Conservation (phyloP, 2,113 vertebrate genomes). For the Nyctibius bracteatus region DNA sequence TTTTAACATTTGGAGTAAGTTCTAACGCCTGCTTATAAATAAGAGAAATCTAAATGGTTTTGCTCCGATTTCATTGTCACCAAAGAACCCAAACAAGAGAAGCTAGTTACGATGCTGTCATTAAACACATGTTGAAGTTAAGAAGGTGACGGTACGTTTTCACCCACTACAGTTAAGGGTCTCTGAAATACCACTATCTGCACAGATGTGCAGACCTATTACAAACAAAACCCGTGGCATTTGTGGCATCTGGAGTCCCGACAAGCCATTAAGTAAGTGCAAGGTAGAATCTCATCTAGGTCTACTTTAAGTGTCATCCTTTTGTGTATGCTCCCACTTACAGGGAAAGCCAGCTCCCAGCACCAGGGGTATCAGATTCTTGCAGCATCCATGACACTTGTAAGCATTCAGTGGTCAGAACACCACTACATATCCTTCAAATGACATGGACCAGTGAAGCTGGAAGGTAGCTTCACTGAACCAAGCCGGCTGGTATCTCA, state of each 20-base stretch:
- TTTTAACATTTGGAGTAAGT: background rate
- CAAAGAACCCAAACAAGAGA: background rate
- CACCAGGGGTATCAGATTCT: slow-evolving; percentile 69
- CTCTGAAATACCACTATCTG: background rate
- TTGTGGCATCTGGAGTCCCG: background rate
- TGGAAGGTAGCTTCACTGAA: slow-evolving; percentile 69
- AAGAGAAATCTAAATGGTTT: background rate
- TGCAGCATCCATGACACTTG: slow-evolving; percentile 76
- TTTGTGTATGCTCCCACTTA: background rate
- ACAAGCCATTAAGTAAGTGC: background rate
- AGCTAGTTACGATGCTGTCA: background rate
- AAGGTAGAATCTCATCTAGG: background rate
- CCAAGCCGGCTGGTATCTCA: slow-evolving; percentile 67
- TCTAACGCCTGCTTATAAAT: background rate
- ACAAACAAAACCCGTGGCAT: background rate
- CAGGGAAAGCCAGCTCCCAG: slow-evolving; percentile 28
- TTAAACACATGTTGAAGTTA: background rate
- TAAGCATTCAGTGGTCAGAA: slow-evolving; percentile 77
- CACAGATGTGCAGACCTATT: background rate
- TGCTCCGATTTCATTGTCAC: background rate
- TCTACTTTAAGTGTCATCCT: background rate
- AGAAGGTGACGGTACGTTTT: background rate
- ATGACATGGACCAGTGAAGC: slow-evolving; percentile 79
- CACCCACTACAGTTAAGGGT: background rate
- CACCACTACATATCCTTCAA: slow-evolving; percentile 76